phyloP scores from a whole-genome alignment of 2,797 vertebrate species.

The Hephaestus fuliginosus region DNA sequence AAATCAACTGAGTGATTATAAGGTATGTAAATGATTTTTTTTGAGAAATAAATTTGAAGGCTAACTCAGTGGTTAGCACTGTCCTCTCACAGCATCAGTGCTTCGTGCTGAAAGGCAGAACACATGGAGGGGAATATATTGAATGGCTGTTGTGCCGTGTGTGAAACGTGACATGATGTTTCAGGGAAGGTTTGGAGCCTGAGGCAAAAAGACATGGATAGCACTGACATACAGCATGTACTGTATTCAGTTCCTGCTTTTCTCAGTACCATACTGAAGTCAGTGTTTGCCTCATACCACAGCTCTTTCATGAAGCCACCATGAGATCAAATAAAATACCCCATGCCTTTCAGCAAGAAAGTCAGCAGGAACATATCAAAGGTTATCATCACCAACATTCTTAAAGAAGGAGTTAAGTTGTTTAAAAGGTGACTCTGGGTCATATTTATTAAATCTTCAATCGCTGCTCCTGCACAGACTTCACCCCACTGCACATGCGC shows the following conservation, averaged over 20 bases:
- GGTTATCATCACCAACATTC: not conserved
- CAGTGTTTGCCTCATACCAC: not conserved
- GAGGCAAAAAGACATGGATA: not conserved
- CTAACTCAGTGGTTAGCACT: too few relatives aligned
- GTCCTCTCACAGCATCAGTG: not conserved
- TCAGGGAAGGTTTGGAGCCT: not conserved
- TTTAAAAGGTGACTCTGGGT: too few relatives aligned
- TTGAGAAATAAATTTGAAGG: not conserved
- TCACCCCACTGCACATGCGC: too few relatives aligned
- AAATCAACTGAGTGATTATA: too few relatives aligned
- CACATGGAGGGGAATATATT: too few relatives aligned
- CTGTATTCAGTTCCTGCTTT: not conserved
- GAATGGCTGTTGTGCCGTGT: not conserved
- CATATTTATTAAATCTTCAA: too few relatives aligned
- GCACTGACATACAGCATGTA: not conserved
- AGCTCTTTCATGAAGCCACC: not conserved
- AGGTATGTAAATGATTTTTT: too few relatives aligned
- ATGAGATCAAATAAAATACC: not conserved
- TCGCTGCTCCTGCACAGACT: too few relatives aligned
- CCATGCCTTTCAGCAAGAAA: not conserved
- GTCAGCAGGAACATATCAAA: not conserved
- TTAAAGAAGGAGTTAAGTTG: too few relatives aligned
- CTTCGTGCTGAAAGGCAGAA: too few relatives aligned
- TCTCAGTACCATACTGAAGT: not conserved
- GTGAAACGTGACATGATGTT: not conserved